These are phyloP conservation scores for Phymorhynchus buccinoides DNA, from an alignment of 1,140 invertebrate species.

Conservation along the genomic window DNA sequence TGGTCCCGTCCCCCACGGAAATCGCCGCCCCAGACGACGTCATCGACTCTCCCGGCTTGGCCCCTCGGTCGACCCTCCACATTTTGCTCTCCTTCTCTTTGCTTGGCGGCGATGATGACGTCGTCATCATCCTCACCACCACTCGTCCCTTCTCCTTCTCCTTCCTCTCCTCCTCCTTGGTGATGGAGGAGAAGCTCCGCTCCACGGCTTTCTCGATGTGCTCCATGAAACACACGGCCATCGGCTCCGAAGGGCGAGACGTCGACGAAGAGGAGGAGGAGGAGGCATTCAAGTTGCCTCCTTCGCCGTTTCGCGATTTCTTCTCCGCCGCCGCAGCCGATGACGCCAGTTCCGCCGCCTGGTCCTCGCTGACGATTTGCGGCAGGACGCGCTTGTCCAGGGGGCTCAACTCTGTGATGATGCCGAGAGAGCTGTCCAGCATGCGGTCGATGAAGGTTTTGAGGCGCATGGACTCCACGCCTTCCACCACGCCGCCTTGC, in stretches of 20 bases:
- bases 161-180: slow-evolving; percentile 44
- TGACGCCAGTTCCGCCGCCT: too few species aligned
- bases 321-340: neutral
- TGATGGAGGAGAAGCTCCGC: slow-evolving; percentile 54
- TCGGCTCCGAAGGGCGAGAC: slow-evolving; percentile 14
- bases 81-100: neutral
- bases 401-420: neutral
- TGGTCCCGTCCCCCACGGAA: slow-evolving; percentile 36
- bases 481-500: neutral
- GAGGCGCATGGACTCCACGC: slow-evolving; percentile 37
- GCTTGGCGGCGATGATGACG: neutral
- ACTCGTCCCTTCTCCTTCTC: slow-evolving; percentile 22
- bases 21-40: neutral
- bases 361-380: slow-evolving; percentile 3
- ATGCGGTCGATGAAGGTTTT: slow-evolving; percentile 65
- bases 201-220: slow-evolving; percentile 65
- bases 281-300: neutral
- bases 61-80: neutral
- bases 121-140: neutral
- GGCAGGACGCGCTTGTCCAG: slow-evolving; percentile 2
- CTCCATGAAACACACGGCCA: slow-evolving; percentile 58
- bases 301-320: neutral
- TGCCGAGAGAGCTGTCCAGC: slow-evolving; percentile 55
- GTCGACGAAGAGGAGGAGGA: neutral
- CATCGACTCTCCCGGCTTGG: neutral